Base-by-base conservation (phyloP, 2,888 invertebrate genomes). In the Anarsia innoxiella region DNA sequence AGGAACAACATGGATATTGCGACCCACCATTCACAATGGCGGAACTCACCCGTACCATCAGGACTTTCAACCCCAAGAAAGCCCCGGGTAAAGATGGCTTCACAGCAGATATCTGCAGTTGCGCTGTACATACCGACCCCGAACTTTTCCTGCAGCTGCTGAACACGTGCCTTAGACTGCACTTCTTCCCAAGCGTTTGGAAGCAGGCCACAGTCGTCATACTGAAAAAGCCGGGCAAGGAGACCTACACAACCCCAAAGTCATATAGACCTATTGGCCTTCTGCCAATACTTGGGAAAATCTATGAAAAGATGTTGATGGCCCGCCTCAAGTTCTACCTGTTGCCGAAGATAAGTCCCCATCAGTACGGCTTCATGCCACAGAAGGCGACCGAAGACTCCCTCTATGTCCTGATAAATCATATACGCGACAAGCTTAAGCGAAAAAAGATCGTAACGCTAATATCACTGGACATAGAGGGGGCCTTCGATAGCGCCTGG, bases 81-180 rank as follows among this genome's bases (percentile, higher is more conserved):
- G 48, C 52, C 2, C 52, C 51, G 0, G 49, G 55, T 0, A 16
- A 33, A 0, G 56, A 52, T 26, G 31, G 44, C 2, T 41, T 51
- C 0, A 45, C 49, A 1, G 33, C 34, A 0, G 44, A 47, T 13
- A 46, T 51, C n/a, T 19, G 19, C 12, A 2, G 11, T 12, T 9
- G 4, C 10, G 14, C 16, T 11, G 6, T 8, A 10, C 2, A 30
- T 2, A 4, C 2, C 10, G 14, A 2, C 15, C 31, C n/a, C 31
- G 2, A 14, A 5, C 16, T 19, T 10, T 1, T 31, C 6, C 12
- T 13, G 2, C 10, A 16, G 2, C 2, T 31, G 1, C 16, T 31
- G 31, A 19, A 31, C 8, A 16, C 11, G 19, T 31, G 31, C 19
- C 15, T 31, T 10, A 5, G 3, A n/a, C 11, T 19, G 1, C n/a